Evolutionary conservation across 2,888 invertebrate species (phyloP), one percentile per base, ranked within the genome.

Genomic region (Drosophila subsilvestris): DNA sequence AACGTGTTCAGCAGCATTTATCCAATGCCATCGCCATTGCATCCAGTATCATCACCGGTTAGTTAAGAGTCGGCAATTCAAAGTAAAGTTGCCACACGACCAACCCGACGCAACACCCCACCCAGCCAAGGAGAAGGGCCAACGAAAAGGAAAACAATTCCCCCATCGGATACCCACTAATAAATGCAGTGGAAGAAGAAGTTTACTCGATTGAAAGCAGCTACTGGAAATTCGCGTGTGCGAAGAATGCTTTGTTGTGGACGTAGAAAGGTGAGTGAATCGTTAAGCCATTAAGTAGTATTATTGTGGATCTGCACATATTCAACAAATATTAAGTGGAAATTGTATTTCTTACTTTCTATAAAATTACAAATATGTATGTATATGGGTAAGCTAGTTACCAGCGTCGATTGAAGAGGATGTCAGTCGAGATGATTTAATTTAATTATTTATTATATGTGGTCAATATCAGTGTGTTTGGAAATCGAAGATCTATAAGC

Each of bases 201-300:
- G 94, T 95, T 95, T 93, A 95, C 95, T 93, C 95, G 95, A 94
- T 95, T 94, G 94, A 94, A 94, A 93, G 94, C 94, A 94, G 94
- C 94, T 94, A 94, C 94, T 93, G 94, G 94, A 93, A 95, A 95
- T 94, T 95, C 95, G 94, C 95, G 95, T 94, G 94, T 94, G 93
- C 94, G 94, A 94, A 96, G 95, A 94, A 97, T 97, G 97, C 96
- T 97, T 94, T 97, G 97, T 95, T 97, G 97, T 95, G 97, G 97
- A 94, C 96, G 97, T 94, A 96, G 97, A 94, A 97, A 97, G 96
- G 97, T 97, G 93, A 94, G 93, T 86, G 20, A 7, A 42, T 9
- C 4, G n/a, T 50, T 20, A 0, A 12, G 5, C n/a, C 10, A 17
- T 14, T 14, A 12, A 37, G 1, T 32, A 9, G 29, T 10, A 32